phyloP scores from a whole-genome alignment of 2,113 vertebrate genomes.

The Semicossyphus pulcher region DNA sequence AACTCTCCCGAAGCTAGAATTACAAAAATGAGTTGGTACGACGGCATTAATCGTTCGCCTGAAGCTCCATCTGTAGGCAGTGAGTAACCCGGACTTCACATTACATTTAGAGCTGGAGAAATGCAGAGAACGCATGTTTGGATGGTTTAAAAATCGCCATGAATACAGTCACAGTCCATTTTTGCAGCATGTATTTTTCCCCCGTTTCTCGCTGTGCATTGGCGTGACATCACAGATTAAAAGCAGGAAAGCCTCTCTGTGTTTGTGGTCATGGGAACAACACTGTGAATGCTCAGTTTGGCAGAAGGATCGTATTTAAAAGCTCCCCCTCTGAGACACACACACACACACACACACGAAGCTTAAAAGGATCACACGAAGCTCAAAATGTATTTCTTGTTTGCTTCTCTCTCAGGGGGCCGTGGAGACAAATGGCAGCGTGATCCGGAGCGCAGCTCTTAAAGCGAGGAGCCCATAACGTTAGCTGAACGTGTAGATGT shows the following conservation, averaged over 20 bases:
- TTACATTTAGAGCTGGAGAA: conserved; percentile 7
- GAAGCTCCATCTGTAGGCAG: background rate
- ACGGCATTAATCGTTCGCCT: background rate
- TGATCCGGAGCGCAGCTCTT: conserved; percentile 24
- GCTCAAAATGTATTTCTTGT: conserved; percentile 52
- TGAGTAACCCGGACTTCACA: conserved; percentile 32
- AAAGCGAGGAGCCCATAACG: background rate
- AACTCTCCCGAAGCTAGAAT: background rate
- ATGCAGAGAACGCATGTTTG: background rate
- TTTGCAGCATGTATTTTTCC: conserved; percentile 55
- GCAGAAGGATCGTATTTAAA: conserved; percentile 64
- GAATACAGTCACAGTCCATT: conserved; percentile 7
- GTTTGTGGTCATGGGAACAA: conserved; percentile 7
- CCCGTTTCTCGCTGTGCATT: conserved; percentile 18
- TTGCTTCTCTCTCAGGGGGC: conserved; percentile 36
- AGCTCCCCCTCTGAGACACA: conserved; percentile 56
- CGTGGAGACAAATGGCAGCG: conserved; percentile 45
- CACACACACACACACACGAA: conserved; percentile 36
- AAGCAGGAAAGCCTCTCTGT: conserved; percentile 9
- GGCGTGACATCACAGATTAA: conserved; percentile 1
- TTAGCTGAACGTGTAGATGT: background rate
- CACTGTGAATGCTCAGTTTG: conserved; percentile 49
- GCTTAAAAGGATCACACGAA: conserved; percentile 66
- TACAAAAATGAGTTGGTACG: background rate
- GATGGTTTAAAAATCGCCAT: background rate